phyloP scores from a whole-genome alignment of 2,113 vertebrate species.

The Cinclus cinclus region DNA sequence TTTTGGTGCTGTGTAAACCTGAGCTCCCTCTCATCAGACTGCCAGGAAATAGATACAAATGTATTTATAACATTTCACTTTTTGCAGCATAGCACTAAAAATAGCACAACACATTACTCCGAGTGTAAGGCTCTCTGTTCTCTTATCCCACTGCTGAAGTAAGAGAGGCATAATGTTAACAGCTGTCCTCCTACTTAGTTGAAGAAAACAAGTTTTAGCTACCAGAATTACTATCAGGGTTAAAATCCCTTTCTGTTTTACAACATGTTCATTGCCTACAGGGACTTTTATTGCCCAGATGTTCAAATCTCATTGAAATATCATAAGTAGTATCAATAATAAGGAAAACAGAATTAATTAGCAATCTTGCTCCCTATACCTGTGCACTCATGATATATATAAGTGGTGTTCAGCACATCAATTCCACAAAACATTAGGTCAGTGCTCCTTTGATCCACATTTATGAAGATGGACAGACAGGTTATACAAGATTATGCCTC shows the following conservation, averaged over 20 bases:
- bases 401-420: neutral
- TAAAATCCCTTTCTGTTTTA: slow-evolving; percentile 22
- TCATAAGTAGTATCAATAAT: neutral
- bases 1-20: neutral
- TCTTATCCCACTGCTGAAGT: neutral
- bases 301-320: slow-evolving; percentile 2
- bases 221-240: neutral
- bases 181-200: neutral
- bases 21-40: neutral
- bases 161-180: neutral
- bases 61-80: neutral
- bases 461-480: slow-evolving; percentile 61
- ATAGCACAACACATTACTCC: neutral
- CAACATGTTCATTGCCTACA: neutral
- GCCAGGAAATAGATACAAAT: slow-evolving; percentile 25
- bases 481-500: slow-evolving; percentile 54
- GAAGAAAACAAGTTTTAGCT: neutral
- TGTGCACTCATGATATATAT: neutral
- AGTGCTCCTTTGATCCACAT: slow-evolving; percentile 53
- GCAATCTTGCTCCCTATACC: slow-evolving; percentile 13
- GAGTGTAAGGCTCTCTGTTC: neutral
- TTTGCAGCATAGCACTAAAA: neutral
- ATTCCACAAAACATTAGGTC: slow-evolving; percentile 43
- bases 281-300: neutral
- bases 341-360: slow-evolving; percentile 51